Conservation (phyloP, 2,113 vertebrate genomes). For the Morone chrysops region DNA sequence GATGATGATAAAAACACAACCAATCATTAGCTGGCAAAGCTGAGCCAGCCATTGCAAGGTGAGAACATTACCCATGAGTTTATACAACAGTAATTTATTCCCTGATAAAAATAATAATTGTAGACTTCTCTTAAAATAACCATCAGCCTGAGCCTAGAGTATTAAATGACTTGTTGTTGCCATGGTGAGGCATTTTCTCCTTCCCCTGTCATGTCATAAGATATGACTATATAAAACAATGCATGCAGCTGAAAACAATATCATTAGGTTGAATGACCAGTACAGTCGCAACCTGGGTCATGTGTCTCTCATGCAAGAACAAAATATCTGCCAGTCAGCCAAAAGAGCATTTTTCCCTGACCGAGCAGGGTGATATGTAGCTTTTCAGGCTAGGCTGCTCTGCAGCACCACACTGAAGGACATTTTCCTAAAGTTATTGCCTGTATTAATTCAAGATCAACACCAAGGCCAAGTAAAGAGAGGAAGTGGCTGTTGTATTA, state of each 20-base stretch:
- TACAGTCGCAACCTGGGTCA: constrained; percentile 2
- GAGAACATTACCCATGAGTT: not conserved
- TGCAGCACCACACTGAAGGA: constrained; percentile 36
- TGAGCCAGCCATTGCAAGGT: not conserved
- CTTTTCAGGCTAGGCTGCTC: constrained; percentile 28
- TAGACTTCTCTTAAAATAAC: constrained; percentile 61
- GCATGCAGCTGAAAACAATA: constrained; percentile 42
- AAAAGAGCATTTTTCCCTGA: constrained; percentile 17
- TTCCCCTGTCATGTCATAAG: constrained; percentile 38
- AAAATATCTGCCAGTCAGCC: constrained; percentile 37
- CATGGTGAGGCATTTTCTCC: constrained; percentile 59
- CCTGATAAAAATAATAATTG: constrained; percentile 9
- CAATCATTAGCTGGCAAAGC: not conserved
- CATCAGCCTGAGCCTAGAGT: constrained; percentile 15
- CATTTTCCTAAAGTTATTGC: constrained; percentile 53
- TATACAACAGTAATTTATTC: not conserved
- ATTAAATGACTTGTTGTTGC: constrained; percentile 62
- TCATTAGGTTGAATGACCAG: constrained; percentile 9
- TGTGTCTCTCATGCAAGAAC: constrained; percentile 21
- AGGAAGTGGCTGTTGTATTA: constrained; percentile 72
- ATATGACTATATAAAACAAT: constrained; percentile 28
- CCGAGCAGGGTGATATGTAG: constrained; percentile 10
- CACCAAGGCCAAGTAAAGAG: constrained; percentile 61
- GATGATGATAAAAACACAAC: not conserved
- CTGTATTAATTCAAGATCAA: constrained; percentile 59